Evolutionary conservation across 2,113 vertebrate species (phyloP).

Genomic region (Circaetus cinerascens): DNA sequence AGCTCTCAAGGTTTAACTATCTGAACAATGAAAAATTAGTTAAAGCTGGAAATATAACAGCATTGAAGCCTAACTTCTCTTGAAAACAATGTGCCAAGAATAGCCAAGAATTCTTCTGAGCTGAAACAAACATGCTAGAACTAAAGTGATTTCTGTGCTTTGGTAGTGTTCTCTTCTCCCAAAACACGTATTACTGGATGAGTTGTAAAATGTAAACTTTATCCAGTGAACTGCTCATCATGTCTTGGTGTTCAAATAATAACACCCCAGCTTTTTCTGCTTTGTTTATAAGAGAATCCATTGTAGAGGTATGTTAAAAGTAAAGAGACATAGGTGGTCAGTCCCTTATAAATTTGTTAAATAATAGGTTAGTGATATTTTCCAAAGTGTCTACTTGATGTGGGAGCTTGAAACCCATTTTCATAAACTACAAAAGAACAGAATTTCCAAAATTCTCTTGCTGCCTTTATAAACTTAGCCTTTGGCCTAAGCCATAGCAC

Average conservation of each 20-base stretch:
- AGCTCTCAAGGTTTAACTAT: conserved; percentile 55
- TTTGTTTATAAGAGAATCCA: neutral
- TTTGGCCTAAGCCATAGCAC: neutral
- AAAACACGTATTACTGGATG: neutral
- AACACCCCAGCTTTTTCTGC: neutral
- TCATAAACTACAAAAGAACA: neutral
- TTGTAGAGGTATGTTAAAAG: neutral
- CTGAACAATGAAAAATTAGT: conserved; percentile 59
- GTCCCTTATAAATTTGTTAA: neutral
- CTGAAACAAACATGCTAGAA: neutral
- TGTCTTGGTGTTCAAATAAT: neutral
- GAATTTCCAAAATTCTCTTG: neutral
- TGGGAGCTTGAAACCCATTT: neutral
- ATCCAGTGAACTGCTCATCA: neutral
- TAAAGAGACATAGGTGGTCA: neutral
- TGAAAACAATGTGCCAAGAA: conserved; percentile 3
- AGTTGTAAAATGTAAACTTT: neutral
- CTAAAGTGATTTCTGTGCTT: neutral
- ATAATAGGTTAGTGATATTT: neutral
- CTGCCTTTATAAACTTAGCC: neutral
- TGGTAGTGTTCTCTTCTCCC: neutral
- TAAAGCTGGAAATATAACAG: conserved; percentile 15
- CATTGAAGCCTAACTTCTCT: conserved; percentile 8
- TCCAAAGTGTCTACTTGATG: neutral
- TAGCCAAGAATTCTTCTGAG: neutral